A percentile compares a stretch with the other conserved stretches of the same genome.
These are phyloP conservation scores for Pseudomyrmex gracilis DNA, from an alignment of 1,140 invertebrate genomes.

Conservation along the genomic window DNA sequence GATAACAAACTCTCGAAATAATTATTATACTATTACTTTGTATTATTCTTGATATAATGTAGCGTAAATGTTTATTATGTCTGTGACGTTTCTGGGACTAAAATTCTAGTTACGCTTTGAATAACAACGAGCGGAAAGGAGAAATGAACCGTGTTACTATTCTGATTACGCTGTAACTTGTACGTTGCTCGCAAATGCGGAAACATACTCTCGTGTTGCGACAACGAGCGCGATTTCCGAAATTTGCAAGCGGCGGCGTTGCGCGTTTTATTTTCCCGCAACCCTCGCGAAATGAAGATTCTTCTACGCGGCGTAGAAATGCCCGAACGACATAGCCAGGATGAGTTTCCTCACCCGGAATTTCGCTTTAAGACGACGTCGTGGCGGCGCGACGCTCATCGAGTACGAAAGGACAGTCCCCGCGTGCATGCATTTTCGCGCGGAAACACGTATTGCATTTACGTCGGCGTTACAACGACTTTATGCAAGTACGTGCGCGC, in stretches of 20 bases:
- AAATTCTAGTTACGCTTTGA: background rate
- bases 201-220: background rate
- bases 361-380: conserved; percentile 65
- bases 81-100: background rate
- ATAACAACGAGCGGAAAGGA: background rate
- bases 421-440: conserved; percentile 58
- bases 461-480: conserved; percentile 68
- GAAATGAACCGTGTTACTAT: background rate
- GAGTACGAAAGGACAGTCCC: background rate
- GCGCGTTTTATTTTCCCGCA: conserved; percentile 4
- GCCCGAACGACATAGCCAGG: background rate
- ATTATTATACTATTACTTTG: background rate
- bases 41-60: background rate
- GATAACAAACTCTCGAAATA: background rate
- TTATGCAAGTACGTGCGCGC: conserved; percentile 68
- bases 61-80: background rate
- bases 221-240: background rate
- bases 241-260: background rate
- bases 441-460: conserved; percentile 71
- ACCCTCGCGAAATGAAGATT: conserved; percentile 41
- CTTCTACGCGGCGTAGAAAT: background rate
- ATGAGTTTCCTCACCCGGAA: conserved; percentile 45
- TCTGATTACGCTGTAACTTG: background rate
- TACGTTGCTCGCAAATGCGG: background rate
- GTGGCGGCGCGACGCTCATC: conserved; percentile 13